Evolutionary conservation across 2,888 invertebrate species (phyloP).

Genomic region (Stictocephala bisonia): DNA sequence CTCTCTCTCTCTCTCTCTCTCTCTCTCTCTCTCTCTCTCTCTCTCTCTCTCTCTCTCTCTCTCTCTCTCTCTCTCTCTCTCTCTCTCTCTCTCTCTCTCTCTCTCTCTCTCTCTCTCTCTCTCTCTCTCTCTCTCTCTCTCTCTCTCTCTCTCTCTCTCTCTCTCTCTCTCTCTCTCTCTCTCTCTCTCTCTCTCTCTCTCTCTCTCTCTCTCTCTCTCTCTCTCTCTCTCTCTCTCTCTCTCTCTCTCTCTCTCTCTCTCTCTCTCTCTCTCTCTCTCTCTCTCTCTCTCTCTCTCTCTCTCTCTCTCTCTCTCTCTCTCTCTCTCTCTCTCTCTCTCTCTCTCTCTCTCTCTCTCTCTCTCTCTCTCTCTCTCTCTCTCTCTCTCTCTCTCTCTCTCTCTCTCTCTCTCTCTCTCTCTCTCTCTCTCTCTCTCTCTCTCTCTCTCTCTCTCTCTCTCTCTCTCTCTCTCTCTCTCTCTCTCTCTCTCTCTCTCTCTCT

Average conservation of each 20-base stretch:
- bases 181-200: slow-evolving; percentile 2
- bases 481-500: neutral
- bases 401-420: neutral
- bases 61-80: slow-evolving; percentile 1
- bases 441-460: neutral
- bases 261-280: slow-evolving; percentile 2
- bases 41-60: neutral
- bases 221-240: slow-evolving; percentile 1
- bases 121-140: neutral
- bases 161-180: neutral
- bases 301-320: slow-evolving; percentile 1
- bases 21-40: slow-evolving; percentile 2
- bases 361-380: neutral
- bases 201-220: neutral
- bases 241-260: neutral
- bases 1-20: neutral
- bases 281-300: neutral
- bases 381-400: slow-evolving; percentile 1
- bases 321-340: neutral
- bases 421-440: slow-evolving; percentile 2
- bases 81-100: neutral
- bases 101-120: slow-evolving; percentile 2
- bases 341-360: slow-evolving; percentile 2
- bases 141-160: slow-evolving; percentile 1
- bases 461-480: slow-evolving; percentile 1